Conservation (phyloP, 2,888 invertebrate genomes). For the Thereva nobilitata region DNA sequence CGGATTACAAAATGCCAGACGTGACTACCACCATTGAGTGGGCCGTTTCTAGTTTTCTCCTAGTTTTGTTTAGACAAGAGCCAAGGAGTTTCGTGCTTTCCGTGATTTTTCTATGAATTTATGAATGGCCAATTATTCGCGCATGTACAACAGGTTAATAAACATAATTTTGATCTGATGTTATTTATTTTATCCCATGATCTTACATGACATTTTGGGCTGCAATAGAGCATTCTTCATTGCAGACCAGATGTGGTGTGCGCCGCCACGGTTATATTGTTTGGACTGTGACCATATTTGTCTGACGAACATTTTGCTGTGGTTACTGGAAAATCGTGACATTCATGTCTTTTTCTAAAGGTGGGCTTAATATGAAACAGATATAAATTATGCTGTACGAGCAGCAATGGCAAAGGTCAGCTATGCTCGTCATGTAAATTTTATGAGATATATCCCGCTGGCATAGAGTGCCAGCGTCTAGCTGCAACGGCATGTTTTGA, state of each 20-base stretch:
- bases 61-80: no score
- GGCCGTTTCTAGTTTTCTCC: no score
- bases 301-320: constrained; percentile 37
- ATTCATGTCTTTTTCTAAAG: constrained; percentile 30
- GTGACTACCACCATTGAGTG: no score
- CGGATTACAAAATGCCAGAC: no score
- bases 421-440: constrained; percentile 28
- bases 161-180: constrained; percentile 36
- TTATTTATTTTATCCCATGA: constrained; percentile 31
- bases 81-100: constrained; percentile 7
- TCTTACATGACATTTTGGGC: constrained; percentile 38
- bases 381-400: constrained; percentile 32
- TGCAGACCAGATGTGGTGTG: constrained; percentile 17
- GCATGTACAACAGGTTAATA: constrained; percentile 37
- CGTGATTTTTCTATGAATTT: constrained; percentile 10
- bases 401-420: constrained; percentile 27
- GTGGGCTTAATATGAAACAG: constrained; percentile 26
- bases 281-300: constrained; percentile 38
- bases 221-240: constrained; percentile 21
- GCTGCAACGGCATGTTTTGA: neutral
- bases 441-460: constrained; percentile 16
- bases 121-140: constrained; percentile 32
- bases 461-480: constrained; percentile 3
- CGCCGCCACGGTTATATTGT: constrained; percentile 9
- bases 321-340: constrained; percentile 36